Base-by-base conservation (phyloP, 35 echinoderm and acorn worm species). In the Amphiura filiformis region DNA sequence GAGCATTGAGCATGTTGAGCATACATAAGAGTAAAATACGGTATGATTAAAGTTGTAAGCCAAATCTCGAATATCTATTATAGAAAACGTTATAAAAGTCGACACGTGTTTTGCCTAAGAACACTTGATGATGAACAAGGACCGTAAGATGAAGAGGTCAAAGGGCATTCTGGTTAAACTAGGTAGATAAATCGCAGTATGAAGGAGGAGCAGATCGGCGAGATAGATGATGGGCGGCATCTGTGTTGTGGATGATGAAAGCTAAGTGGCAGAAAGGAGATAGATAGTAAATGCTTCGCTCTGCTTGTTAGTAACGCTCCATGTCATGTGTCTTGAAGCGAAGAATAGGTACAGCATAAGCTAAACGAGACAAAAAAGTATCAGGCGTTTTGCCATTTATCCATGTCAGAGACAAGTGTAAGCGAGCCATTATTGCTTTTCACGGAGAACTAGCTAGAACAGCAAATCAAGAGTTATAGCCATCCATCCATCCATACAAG, bases 401-500 rank as follows among this genome's bases (percentile, higher is more conserved):
- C 61, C 61, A 70, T 70, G 61, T 70, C 28, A 70, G 61, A 5
- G 61, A 11, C 17, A 70, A 70, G 2, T 70, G 61, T 70, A 15
- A 70, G 61, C 26, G 61, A 70, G 61, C 61, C 61, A 70, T 70
- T 70, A 70, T 70, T 70, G 61, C 61, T 70, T 70, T 52, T 70
- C 61, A 70, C 61, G 61, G 61, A 70, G 61, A 30, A 30, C 15
- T 70, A 70, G 61, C 2, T 70, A 26, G 15, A 70, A 26, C 61
- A 26, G 61, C 28, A 70, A 70, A 70, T 70, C 61, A 70, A 70
- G 61, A 70, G 61, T 70, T 70, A 18, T 70, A n/a, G 7, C 26
- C 61, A n/a, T 4, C 26, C 1, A 70, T 4, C 26, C 61, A 23
- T 11, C 7, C 44, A 11, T 11, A 20, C 44, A 7, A 52, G 7